Base-by-base conservation (phyloP, 2,888 invertebrate genomes). In the Melikaiella ostensackeni region DNA sequence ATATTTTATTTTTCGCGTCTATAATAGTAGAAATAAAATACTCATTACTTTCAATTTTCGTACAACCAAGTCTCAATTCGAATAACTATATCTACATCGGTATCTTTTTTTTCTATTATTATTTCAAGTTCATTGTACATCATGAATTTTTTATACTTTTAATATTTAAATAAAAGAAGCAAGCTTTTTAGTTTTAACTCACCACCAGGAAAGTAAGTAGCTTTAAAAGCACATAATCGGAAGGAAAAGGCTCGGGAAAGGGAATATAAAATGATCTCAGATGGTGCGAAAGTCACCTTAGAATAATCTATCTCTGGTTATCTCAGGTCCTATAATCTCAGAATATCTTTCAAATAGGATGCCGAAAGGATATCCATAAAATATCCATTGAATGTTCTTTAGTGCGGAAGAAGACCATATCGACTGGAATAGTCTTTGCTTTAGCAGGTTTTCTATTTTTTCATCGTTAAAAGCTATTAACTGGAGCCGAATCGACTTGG, bases 261-360 rank as follows among this genome's bases (percentile, higher is more conserved):
- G 6, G 57, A 57, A 21, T 57, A 21, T 57, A 24, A 57, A 57
- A 21, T 24, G 57, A 50, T 13, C 57, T 24, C 21, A 57, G 57
- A 24, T 57, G 57, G 13, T 57, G 21, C 13, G 11, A 24, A 57
- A 57, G 24, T 57, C 13, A 57, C 57, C 24, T 24, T 57, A 24
- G 57, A 21, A 57, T 57, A 57, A 50, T 57, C 21, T 24, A 57
- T 57, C 24, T 57, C 57, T 13, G 13, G 57, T 57, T 57, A 57
- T 57, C 57, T 57, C 24, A 13, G 24, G 24, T 57, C 57, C 24
- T 24, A 57, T 57, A 57, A 57, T 57, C 57, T 57, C 13, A 13
- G 57, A 57, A 57, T 57, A 57, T 57, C 24, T 57, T 57, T 57
- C 11, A 57, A 57, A 57, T 57, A 57, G 57, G 57, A 24, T 24